Conservation (phyloP, 2,888 invertebrate species). For the Pseudoips prasinana region DNA sequence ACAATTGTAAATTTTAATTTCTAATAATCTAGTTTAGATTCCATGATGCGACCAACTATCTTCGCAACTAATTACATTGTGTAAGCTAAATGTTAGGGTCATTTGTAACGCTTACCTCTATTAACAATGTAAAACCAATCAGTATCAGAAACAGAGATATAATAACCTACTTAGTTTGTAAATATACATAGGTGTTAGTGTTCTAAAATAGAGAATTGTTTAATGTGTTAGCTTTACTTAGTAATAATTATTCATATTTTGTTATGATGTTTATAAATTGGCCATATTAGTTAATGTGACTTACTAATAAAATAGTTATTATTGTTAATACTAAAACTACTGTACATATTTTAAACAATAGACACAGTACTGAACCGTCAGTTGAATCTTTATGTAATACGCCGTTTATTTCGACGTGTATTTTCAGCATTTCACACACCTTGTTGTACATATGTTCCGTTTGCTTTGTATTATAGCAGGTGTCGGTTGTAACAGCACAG, state of each 20-base stretch:
- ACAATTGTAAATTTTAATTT: no score
- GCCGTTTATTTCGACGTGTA: slow-evolving; percentile 2
- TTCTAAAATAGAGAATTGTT: slow-evolving; percentile 13
- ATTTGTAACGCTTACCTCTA: no score
- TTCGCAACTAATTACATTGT: no score
- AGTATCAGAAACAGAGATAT: no score
- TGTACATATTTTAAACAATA: background rate
- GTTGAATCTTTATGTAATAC: background rate
- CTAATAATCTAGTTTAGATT: no score
- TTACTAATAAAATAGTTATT: no score
- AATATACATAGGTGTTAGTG: no score
- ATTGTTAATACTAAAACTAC: slow-evolving; percentile 1
- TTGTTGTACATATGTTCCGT: slow-evolving; percentile 18
- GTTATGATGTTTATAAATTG: slow-evolving; percentile 4
- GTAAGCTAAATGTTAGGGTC: no score
- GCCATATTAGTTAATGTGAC: slow-evolving; percentile 7
- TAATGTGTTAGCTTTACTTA: slow-evolving; percentile 27
- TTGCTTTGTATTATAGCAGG: slow-evolving; percentile 34
- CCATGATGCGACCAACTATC: no score
- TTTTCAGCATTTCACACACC: slow-evolving; percentile 27
- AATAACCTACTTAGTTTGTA: no score
- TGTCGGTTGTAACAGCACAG: slow-evolving; percentile 47
- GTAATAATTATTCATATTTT: slow-evolving; percentile 6
- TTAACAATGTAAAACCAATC: no score
- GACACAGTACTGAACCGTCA: no score